A percentile compares a stretch with the other conserved stretches of the same genome.
These are phyloP conservation scores for Glaucomys volans DNA, from an alignment of 2,113 vertebrate species.

Conservation along the genomic window DNA sequence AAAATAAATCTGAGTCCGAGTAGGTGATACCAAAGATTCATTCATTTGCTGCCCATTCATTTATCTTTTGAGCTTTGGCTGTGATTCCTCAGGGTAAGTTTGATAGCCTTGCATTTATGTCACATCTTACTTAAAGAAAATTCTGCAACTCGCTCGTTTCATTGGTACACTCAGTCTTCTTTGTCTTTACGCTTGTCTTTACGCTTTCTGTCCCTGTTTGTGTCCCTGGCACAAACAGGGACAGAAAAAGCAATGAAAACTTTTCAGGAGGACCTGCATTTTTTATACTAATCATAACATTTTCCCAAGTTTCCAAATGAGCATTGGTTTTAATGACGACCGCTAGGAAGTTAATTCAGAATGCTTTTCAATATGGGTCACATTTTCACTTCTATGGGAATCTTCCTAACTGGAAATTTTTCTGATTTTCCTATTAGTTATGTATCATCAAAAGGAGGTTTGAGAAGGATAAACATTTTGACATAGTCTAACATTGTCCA, in stretches of 20 bases:
- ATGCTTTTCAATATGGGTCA: not conserved
- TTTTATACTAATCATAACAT: not conserved
- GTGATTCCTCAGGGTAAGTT: not conserved
- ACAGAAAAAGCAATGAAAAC: not conserved
- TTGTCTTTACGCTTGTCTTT: not conserved
- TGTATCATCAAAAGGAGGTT: not conserved
- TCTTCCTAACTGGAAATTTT: not conserved
- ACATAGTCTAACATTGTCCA: not conserved
- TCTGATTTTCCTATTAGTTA: not conserved
- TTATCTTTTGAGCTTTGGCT: not conserved
- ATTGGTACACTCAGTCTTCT: not conserved
- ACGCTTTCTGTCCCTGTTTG: too few relatives aligned
- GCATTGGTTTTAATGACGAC: not conserved
- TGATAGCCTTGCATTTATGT: not conserved
- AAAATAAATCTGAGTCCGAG: not conserved
- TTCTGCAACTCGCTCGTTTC: not conserved
- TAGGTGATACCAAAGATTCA: not conserved
- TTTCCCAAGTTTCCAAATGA: not conserved
- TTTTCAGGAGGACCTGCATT: not conserved
- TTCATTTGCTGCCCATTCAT: not conserved
- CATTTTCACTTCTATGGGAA: not conserved
- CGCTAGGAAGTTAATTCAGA: not conserved
- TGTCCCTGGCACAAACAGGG: slow-evolving; percentile 7
- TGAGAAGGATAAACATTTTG: not conserved
- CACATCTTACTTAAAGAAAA: slow-evolving; percentile 11